Percentiles rank a stretch among this genome's conserved stretches.
These are phyloP conservation scores for Campylorhamphus procurvoides DNA, from an alignment of 2,113 vertebrate genomes.

Conservation along the genomic window DNA sequence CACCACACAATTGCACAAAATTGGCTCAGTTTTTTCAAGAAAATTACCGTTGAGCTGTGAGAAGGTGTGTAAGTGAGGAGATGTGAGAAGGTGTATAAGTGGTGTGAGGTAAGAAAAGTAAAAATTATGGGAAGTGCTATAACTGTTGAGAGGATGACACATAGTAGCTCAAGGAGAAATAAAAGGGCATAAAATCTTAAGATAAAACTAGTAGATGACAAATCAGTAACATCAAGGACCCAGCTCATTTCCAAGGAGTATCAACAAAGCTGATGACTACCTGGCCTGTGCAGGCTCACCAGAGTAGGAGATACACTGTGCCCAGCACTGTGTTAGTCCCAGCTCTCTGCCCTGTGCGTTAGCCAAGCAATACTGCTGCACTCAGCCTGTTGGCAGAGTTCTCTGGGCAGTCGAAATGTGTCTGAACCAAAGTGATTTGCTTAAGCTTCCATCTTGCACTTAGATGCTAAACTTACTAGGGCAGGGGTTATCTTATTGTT, in stretches of 20 bases:
- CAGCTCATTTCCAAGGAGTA: not conserved
- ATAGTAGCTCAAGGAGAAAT: not conserved
- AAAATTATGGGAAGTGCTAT: not conserved
- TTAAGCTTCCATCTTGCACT: not conserved
- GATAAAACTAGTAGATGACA: not conserved
- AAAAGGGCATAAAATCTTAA: not conserved
- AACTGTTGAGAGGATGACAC: not conserved
- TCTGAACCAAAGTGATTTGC: not conserved
- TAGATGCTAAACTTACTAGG: not conserved
- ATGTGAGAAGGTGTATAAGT: not conserved
- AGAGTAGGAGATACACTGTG: not conserved
- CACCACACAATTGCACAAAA: not conserved
- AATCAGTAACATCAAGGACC: not conserved
- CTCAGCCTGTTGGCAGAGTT: not conserved
- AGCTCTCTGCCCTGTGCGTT: not conserved
- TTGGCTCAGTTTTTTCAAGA: not conserved
- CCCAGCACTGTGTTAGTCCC: not conserved
- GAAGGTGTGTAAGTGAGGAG: not conserved
- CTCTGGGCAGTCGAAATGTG: not conserved
- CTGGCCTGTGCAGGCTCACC: not conserved
- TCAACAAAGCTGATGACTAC: not conserved
- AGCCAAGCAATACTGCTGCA: not conserved
- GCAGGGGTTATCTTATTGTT: not conserved
- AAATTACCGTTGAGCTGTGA: not conserved
- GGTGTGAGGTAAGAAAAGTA: not conserved